Evolutionary conservation across 2,888 invertebrate genomes (phyloP), one percentile per base, ranked within the genome.

Genomic region (Drosophila quinaria): DNA sequence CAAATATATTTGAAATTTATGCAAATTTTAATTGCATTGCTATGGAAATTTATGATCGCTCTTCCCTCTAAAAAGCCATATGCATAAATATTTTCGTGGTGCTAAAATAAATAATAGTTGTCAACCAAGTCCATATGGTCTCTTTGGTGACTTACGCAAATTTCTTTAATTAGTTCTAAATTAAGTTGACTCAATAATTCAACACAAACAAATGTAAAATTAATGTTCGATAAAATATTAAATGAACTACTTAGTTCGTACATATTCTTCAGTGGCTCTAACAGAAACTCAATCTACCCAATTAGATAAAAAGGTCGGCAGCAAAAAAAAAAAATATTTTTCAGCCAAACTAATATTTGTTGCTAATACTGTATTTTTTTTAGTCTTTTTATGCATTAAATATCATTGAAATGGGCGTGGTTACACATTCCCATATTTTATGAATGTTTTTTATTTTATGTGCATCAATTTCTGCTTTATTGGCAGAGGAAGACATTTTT

Each of bases 11-110:
- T 50, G 82, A 74, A 76, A 68, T 85, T 70, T 85, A 87, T 85
- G 89, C 74, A 87, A 85, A 89, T 82, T 87, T 85, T 87, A 89
- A 89, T 84, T 84, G 88, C 82, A 72, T 81, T 70, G 56, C 60
- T 58, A 54, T 29, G 71, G 29, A 64, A 79, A 77, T 79, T 87
- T 87, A 72, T 74, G 73, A 44, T 42, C 64, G 11, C 25, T 61
- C 13, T 19, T 22, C 33, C 46, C 35, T 52, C 35, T 49, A 29
- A 52, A 46, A 63, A 52, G 41, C 58, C 47, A 63, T 61, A 54
- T 67, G 68, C 61, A 72, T 82, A 77, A 67, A 74, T 74, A 68
- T 62, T 75, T 71, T 22, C 73, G 60, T 66, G 61, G 69, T 69
- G 76, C 56, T 66, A 58, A 71, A 66, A 72, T 69, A 83, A 74